Conservation (phyloP, 23 tunicate species). For the Styela plicata region DNA sequence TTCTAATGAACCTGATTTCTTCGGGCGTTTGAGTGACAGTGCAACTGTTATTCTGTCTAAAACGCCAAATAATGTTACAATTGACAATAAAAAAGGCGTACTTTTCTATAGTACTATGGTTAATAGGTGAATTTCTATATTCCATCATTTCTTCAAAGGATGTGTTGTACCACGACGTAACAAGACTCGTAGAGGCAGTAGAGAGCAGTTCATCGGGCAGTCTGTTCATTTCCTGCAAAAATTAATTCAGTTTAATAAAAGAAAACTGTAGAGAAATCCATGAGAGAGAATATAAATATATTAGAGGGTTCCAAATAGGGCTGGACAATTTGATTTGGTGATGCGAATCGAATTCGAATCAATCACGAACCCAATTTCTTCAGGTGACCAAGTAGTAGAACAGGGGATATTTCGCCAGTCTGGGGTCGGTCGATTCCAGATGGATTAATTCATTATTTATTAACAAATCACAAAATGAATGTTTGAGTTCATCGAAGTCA, state of each 20-base stretch:
- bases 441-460: background rate
- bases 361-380: no score
- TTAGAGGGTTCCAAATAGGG: no score
- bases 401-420: no score
- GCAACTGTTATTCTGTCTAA: no score
- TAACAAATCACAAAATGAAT: background rate
- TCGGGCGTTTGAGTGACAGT: background rate
- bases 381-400: no score
- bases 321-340: no score
- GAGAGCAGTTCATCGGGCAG: conserved; percentile 72
- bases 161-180: conserved; percentile 85
- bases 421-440: background rate
- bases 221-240: conserved; percentile 98
- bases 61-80: no score
- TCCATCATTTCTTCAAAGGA: conserved; percentile 86
- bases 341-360: no score
- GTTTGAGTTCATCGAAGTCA: background rate
- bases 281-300: no score
- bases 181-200: conserved; percentile 79
- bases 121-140: conserved; percentile 16
- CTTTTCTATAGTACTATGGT: conserved; percentile 3
- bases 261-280: no score
- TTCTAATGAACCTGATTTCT: background rate
- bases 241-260: no score
- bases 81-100: background rate